Evolutionary conservation across 1,140 invertebrate genomes (phyloP).

Genomic region (Halotydeus destructor): DNA sequence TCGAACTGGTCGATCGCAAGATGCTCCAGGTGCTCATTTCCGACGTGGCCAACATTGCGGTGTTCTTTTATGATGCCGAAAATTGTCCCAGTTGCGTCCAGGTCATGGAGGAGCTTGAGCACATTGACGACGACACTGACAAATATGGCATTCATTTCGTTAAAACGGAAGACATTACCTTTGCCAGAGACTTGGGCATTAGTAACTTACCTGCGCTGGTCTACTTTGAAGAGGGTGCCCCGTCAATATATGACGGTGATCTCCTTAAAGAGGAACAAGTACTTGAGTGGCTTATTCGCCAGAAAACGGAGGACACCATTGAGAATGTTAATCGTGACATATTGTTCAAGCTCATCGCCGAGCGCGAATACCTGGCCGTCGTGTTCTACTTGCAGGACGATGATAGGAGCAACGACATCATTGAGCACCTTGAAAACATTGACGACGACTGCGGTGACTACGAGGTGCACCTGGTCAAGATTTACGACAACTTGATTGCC

Average conservation of each 20-base stretch:
- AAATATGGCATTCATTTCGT: constrained; percentile 80
- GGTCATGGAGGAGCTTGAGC: constrained; percentile 69
- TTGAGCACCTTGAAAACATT: constrained; percentile 66
- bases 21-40: constrained; percentile 68
- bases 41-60: constrained; percentile 70
- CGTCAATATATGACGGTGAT: constrained; percentile 18
- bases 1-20: constrained; percentile 73
- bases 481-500: constrained; percentile 68
- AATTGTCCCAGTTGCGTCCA: constrained; percentile 48
- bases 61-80: constrained; percentile 57
- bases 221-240: constrained; percentile 19
- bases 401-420: constrained; percentile 26
- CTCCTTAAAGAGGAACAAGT: constrained; percentile 20
- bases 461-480: constrained; percentile 75
- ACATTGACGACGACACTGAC: constrained; percentile 80
- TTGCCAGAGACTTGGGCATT: constrained; percentile 64
- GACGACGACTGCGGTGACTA: constrained; percentile 77
- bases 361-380: constrained; percentile 74
- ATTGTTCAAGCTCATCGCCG: constrained; percentile 63
- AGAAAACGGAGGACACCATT: constrained; percentile 79
- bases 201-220: constrained; percentile 42
- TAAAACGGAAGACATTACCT: constrained; percentile 67
- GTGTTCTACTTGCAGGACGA: constrained; percentile 73
- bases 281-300: constrained; percentile 28
- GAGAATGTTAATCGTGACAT: constrained; percentile 68